phyloP scores from a whole-genome alignment of 2,113 vertebrate genomes.

The Ahaetulla prasina region DNA sequence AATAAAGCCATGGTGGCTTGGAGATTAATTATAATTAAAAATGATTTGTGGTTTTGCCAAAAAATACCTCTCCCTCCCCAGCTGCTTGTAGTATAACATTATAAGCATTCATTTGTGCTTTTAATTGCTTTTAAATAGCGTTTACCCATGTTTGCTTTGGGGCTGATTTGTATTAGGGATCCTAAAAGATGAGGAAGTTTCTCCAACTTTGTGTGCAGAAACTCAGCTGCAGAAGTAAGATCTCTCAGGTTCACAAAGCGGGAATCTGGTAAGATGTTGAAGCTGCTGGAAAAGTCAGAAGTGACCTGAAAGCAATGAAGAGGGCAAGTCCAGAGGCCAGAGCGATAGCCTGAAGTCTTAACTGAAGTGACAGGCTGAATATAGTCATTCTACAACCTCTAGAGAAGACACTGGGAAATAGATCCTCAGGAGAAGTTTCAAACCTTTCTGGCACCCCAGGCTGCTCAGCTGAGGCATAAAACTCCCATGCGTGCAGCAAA shows the following conservation, averaged over 20 bases:
- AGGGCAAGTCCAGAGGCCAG: background rate
- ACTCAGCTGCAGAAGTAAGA: background rate
- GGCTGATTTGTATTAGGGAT: background rate
- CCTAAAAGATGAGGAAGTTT: background rate
- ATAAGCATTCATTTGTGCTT: background rate
- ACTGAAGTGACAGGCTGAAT: background rate
- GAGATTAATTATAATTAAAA: background rate
- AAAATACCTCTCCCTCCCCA: background rate
- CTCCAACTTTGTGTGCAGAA: background rate
- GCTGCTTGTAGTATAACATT: too few species aligned
- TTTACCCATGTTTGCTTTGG: background rate
- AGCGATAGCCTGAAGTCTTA: background rate
- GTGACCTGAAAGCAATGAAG: background rate
- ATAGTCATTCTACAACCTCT: background rate
- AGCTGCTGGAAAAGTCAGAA: background rate
- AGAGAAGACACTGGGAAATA: background rate
- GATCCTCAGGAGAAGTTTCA: background rate
- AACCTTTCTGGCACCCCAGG: background rate
- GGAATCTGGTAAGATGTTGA: background rate
- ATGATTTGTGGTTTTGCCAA: background rate
- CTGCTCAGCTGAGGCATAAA: background rate
- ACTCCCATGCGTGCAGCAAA: background rate
- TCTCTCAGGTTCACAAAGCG: background rate
- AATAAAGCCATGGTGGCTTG: background rate
- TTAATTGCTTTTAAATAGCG: background rate